Conservation (phyloP, 2,113 vertebrate species). For the Todiramphus saurophagus region DNA sequence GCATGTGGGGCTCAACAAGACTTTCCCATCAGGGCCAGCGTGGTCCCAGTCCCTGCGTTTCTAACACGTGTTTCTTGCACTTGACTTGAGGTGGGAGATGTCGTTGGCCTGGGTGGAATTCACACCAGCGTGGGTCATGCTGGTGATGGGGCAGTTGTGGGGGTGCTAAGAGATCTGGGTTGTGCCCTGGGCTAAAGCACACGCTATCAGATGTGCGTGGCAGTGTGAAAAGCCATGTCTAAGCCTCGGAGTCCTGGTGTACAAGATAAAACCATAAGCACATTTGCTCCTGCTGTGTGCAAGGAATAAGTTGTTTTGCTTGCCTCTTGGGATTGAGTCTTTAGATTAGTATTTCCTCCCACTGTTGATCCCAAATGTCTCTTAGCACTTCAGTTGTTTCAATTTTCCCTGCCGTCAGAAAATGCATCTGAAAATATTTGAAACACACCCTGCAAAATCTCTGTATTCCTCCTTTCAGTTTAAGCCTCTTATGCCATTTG, state of each 20-base stretch:
- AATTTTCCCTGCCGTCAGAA: background rate
- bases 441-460: background rate
- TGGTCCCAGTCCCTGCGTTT: background rate
- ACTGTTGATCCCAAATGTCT: background rate
- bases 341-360: background rate
- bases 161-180: background rate
- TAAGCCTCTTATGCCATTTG: background rate
- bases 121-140: rapidly evolving
- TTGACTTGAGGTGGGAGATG: background rate
- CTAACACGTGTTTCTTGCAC: rapidly evolving
- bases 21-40: background rate
- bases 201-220: rapidly evolving
- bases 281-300: background rate
- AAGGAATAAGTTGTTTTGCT: background rate
- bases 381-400: background rate
- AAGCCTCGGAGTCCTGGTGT: background rate
- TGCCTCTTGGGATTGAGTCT: background rate
- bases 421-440: background rate
- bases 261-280: background rate
- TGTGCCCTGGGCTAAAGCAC: background rate
- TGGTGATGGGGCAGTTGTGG: background rate
- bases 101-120: background rate
- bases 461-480: background rate
- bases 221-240: background rate
- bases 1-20: background rate